Percentiles rank a stretch among this genome's conserved stretches.
Conservation (phyloP, 2,113 vertebrate genomes). For the Collichthys lucidus region DNA sequence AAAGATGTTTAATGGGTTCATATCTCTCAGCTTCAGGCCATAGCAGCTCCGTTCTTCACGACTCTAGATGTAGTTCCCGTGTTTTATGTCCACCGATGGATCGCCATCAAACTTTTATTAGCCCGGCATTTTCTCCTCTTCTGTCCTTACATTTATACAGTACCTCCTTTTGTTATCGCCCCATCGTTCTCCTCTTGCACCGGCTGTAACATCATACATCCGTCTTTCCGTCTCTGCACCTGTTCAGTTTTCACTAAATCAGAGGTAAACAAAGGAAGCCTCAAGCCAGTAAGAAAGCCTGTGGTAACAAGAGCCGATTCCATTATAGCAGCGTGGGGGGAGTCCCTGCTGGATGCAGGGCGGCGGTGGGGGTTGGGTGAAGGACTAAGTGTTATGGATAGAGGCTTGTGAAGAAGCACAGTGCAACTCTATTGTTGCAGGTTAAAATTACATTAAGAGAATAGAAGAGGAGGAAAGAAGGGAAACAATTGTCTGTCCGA, state of each 20-base stretch:
- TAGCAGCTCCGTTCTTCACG: neutral
- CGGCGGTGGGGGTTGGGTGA: slow-evolving; percentile 58
- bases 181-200: neutral
- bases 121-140: neutral
- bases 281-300: slow-evolving; percentile 36
- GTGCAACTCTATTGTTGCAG: slow-evolving; percentile 4
- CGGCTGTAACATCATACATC: slow-evolving; percentile 16
- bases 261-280: slow-evolving; percentile 60
- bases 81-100: slow-evolving; percentile 34
- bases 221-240: slow-evolving; percentile 29
- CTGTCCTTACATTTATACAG: neutral
- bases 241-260: slow-evolving; percentile 52
- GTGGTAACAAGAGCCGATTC: slow-evolving; percentile 58
- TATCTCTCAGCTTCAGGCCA: slow-evolving; percentile 7
- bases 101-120: slow-evolving; percentile 53
- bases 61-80: slow-evolving; percentile 15
- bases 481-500: neutral
- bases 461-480: neutral
- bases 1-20: slow-evolving; percentile 31
- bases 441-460: slow-evolving; percentile 8
- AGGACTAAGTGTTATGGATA: slow-evolving; percentile 18
- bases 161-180: neutral
- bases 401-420: slow-evolving; percentile 30
- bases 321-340: slow-evolving; percentile 24
- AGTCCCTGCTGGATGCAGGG: slow-evolving; percentile 45